Conservation (phyloP, 2,888 invertebrate genomes). For the Hecatera dysodea region DNA sequence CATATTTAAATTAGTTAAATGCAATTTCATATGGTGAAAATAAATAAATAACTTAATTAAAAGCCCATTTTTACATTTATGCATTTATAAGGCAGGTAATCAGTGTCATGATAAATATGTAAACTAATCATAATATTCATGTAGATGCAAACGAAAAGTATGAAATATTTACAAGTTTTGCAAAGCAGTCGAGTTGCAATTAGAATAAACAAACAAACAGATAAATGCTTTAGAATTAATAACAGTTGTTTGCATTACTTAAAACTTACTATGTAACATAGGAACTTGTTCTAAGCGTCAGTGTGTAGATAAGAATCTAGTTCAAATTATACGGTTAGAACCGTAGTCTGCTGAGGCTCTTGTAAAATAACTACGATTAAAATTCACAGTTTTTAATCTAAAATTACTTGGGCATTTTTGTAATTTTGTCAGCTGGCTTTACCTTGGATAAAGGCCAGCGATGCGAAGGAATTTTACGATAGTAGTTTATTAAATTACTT, state of each 20-base stretch:
- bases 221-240: slow-evolving; percentile 51
- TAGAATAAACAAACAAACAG: slow-evolving; percentile 54
- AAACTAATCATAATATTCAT: slow-evolving; percentile 21
- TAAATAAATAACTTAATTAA: no score
- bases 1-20: no score
- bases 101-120: neutral
- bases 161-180: slow-evolving; percentile 28
- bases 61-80: neutral
- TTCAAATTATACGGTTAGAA: slow-evolving; percentile 51
- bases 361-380: slow-evolving; percentile 40
- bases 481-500: no score
- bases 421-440: no score
- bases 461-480: no score
- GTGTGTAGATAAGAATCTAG: slow-evolving; percentile 60
- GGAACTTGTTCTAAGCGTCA: slow-evolving; percentile 46
- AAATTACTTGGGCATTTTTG: slow-evolving; percentile 3
- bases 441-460: no score
- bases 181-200: slow-evolving; percentile 28
- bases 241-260: slow-evolving; percentile 29
- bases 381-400: slow-evolving; percentile 18
- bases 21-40: no score
- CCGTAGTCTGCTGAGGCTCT: slow-evolving; percentile 25
- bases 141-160: slow-evolving; percentile 21
- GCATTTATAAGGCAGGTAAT: neutral
- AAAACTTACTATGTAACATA: slow-evolving; percentile 27